Base-by-base conservation (phyloP, 2,888 invertebrate species). In the Augochlorella aurata region DNA sequence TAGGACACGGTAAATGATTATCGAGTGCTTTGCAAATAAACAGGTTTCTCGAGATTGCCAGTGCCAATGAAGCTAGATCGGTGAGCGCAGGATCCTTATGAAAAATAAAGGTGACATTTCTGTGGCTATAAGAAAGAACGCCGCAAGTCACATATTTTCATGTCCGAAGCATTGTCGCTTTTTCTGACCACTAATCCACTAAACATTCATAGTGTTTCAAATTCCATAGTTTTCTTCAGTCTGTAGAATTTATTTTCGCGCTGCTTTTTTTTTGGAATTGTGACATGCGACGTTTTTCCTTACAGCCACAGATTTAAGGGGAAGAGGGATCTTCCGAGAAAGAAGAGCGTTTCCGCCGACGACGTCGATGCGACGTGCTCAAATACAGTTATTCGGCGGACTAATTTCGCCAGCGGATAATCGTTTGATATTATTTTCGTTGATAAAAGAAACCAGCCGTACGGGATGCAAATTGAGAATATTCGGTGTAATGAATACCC, bases 341-440 rank as follows among this genome's bases (percentile, higher is more conserved):
- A 16, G 16, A 58, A 16, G 44, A 45, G 61, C 44, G 67, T 61
- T 58, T 50, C 18, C 24, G 24, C 5, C 38, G 38, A 5, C 7
- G n/a, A 49, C 21, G 16, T 21, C 38, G n/a, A 21, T 9, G 12
- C 14, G 54, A 21, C 44, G 50, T 4, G 49, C 5, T 18, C 24
- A 29, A 12, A 49, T 24, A 24, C 72, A 66, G 70, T 71, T 63
- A 45, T 63, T 52, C 50, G 65, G 14, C 5, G 47, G 63, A 73
- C 50, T 73, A 52, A 79, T 74, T 79, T 47, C 14, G 65, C 24
- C 44, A 14, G 68, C 24, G 52, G 63, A 73, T 61, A 78, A 78
- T 72, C 45, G 38, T 47, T 77, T 47, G 7, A 44, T 24, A 21
- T 44, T 2, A 44, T 24, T 52, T n/a, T n/a, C 54, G 12, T 14